These are phyloP conservation scores for Sardinella longiceps DNA, from an alignment of 2,797 vertebrate genomes.

Conservation along the genomic window DNA sequence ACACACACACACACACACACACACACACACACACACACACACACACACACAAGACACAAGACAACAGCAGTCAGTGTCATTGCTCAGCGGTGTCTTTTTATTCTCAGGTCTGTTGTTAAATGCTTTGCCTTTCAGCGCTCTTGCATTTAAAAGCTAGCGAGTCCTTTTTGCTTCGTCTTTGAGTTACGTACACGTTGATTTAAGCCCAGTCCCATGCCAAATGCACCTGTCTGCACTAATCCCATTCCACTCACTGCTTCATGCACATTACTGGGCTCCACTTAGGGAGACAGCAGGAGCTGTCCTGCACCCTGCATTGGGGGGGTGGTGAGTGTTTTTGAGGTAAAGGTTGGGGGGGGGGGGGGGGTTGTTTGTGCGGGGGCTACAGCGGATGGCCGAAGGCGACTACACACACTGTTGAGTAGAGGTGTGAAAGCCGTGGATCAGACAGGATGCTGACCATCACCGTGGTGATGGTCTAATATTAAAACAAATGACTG, in stretches of 20 bases:
- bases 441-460: background rate
- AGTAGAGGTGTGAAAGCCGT: background rate
- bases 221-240: background rate
- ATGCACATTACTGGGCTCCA: background rate
- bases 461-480: too few relatives aligned
- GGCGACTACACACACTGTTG: background rate
- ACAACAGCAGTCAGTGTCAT: conserved; percentile 27
- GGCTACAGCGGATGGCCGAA: background rate
- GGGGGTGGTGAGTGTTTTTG: too few relatives aligned
- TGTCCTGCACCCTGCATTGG: background rate
- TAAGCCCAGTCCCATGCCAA: conserved; percentile 58
- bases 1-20: too few relatives aligned
- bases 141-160: conserved; percentile 65
- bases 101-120: conserved; percentile 63
- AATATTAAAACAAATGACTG: background rate
- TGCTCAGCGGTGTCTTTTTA: conserved; percentile 72
- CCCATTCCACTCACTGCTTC: background rate
- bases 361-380: too few relatives aligned
- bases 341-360: too few relatives aligned
- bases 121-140: conserved; percentile 66
- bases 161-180: conserved; percentile 48
- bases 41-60: background rate
- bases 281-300: background rate
- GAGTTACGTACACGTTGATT: conserved; percentile 42
- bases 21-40: background rate